Conservation (phyloP, 2,113 vertebrate genomes). For the Motacilla alba region DNA sequence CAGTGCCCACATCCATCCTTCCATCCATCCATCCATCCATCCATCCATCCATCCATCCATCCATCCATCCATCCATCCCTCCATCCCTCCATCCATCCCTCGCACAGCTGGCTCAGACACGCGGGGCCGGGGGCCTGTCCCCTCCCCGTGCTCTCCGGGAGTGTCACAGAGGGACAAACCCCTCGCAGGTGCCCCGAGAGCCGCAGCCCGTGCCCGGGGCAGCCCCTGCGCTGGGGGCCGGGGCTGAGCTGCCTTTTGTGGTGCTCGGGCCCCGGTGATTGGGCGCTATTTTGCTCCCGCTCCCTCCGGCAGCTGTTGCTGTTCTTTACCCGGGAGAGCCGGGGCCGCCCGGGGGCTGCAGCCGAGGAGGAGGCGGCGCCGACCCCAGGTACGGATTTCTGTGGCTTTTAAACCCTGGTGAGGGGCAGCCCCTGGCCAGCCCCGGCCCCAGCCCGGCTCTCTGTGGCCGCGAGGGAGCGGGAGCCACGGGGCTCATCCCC, state of each 20-base stretch:
- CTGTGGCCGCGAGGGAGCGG: fast-evolving
- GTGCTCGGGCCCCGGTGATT: conserved; percentile 22
- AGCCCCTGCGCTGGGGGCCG: not conserved
- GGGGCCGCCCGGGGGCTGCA: not conserved
- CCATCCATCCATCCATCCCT: not conserved
- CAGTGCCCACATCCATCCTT: not conserved
- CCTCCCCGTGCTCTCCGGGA: fast-evolving
- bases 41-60: not conserved
- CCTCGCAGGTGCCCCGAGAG: not conserved
- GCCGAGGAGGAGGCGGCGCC: not conserved
- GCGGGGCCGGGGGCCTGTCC: fast-evolving
- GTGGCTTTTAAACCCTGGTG: not conserved
- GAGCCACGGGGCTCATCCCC: fast-evolving
- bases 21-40: not conserved
- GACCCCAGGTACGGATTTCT: not conserved
- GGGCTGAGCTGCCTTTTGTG: not conserved
- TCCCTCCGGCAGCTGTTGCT: conserved; percentile 66
- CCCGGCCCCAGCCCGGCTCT: fast-evolving
- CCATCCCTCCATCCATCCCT: not conserved
- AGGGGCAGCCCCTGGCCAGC: not conserved
- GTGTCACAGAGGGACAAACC: not conserved
- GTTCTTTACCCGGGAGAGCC: conserved; percentile 24
- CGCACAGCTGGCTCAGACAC: not conserved
- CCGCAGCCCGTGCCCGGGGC: not conserved
- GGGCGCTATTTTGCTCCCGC: conserved; percentile 66